A percentile compares a stretch with the other conserved stretches of the same genome.
These are phyloP conservation scores for Adela reaumurella DNA, from an alignment of 2,888 invertebrate genomes.

Conservation along the genomic window DNA sequence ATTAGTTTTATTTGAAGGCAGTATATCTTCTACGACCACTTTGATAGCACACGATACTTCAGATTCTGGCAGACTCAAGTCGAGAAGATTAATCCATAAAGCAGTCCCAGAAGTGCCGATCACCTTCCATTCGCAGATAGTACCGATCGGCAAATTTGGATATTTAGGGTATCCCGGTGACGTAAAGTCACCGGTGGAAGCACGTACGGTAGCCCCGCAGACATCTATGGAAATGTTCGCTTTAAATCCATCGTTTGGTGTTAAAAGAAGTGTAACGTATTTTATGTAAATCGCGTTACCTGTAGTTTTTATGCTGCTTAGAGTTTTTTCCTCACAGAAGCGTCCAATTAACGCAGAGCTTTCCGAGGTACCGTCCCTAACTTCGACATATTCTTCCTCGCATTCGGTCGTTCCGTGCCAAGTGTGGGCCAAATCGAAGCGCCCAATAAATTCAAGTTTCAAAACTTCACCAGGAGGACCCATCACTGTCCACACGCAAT, in stretches of 20 bases:
- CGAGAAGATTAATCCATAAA: conserved; percentile 28
- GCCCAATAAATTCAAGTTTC: conserved; percentile 50
- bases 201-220: conserved; percentile 61
- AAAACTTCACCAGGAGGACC: conserved; percentile 72
- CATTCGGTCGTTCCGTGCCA: no score
- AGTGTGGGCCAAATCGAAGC: no score
- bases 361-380: conserved; percentile 78
- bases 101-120: conserved; percentile 44
- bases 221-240: conserved; percentile 63
- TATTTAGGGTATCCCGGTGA: conserved; percentile 67
- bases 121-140: conserved; percentile 72
- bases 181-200: conserved; percentile 52
- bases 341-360: conserved; percentile 62
- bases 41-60: conserved; percentile 30
- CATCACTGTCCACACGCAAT: conserved; percentile 77
- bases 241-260: conserved; percentile 76
- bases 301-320: conserved; percentile 58
- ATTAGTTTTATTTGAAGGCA: conserved; percentile 24
- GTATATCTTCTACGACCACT: conserved; percentile 30
- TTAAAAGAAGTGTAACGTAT: conserved; percentile 65
- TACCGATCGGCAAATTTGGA: conserved; percentile 45
- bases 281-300: conserved; percentile 67
- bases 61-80: conserved; percentile 24
- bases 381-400: conserved; percentile 65
- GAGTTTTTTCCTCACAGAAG: conserved; percentile 43